A percentile compares a stretch with the other conserved stretches of the same genome.
Evolutionary conservation across 2,113 vertebrate species (phyloP).

Genomic region (Elanus axillaris): DNA sequence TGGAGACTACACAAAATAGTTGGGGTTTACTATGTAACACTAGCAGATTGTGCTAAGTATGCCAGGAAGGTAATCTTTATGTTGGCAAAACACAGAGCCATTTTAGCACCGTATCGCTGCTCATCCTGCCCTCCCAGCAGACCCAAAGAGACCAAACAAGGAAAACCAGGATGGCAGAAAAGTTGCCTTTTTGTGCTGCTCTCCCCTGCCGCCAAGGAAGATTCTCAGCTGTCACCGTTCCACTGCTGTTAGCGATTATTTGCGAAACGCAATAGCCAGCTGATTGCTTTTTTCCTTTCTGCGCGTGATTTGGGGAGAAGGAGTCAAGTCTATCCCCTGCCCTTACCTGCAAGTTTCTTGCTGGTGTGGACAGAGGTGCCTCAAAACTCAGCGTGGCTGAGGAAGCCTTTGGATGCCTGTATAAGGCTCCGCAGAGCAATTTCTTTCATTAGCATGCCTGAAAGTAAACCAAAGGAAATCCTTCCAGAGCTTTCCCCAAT

Average conservation of each 20-base stretch:
- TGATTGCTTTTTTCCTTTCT: background rate
- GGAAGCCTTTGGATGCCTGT: background rate
- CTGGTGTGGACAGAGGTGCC: background rate
- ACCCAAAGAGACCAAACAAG: background rate
- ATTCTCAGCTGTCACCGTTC: accelerated
- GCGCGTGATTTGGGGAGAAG: background rate
- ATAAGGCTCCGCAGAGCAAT: background rate
- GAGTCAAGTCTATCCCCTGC: background rate
- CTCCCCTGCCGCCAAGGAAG: background rate
- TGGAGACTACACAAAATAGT: background rate
- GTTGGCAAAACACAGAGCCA: background rate
- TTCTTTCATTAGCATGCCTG: background rate
- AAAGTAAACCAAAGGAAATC: constrained; percentile 51
- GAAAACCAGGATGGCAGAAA: background rate
- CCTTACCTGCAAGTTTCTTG: background rate
- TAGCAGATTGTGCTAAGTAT: background rate
- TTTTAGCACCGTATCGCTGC: background rate
- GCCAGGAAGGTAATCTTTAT: background rate
- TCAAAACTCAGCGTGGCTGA: background rate
- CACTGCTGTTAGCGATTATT: background rate
- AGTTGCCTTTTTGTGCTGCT: background rate
- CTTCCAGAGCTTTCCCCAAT: background rate
- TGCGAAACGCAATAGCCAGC: background rate
- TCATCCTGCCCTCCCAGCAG: background rate
- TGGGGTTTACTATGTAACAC: background rate